phyloP scores from a whole-genome alignment of 2,797 vertebrate species.

The Etheostoma nigrum region DNA sequence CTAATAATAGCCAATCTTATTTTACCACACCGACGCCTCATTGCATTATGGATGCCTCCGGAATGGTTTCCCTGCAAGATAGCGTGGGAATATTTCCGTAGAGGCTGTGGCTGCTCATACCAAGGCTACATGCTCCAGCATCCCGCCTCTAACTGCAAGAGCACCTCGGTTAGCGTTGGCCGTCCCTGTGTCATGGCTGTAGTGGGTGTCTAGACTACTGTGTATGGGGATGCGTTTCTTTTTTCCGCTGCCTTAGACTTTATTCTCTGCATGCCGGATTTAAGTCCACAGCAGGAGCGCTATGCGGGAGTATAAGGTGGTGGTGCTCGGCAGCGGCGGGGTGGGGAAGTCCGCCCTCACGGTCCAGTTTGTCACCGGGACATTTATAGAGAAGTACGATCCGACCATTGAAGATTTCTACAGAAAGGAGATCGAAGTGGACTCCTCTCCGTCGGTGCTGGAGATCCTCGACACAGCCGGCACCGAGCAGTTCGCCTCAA shows the following conservation, averaged over 20 bases:
- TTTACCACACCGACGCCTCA: constrained; percentile 65
- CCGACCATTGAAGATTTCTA: constrained; percentile 94
- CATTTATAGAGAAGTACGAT: constrained; percentile 98
- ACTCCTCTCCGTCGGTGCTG: constrained; percentile 94
- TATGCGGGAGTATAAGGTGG: constrained; percentile 97
- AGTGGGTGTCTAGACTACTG: constrained; percentile 24
- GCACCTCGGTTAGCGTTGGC: constrained; percentile 33
- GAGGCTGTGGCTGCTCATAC: constrained; percentile 48
- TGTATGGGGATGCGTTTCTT: constrained; percentile 44
- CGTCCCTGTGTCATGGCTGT: constrained; percentile 23
- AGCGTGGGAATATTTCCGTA: constrained; percentile 74
- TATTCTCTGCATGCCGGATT: constrained; percentile 62
- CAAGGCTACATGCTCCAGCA: constrained; percentile 61
- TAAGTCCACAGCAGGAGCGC: constrained; percentile 44
- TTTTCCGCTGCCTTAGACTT: constrained; percentile 31
- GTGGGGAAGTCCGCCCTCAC: constrained; percentile 96
- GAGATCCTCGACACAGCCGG: constrained; percentile 97
- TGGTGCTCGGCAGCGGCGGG: constrained; percentile 94
- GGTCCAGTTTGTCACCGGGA: constrained; percentile 96
- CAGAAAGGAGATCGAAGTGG: constrained; percentile 97
- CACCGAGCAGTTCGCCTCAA: constrained; percentile 96
- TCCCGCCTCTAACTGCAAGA: constrained; percentile 37
- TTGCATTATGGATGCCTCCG: constrained; percentile 78
- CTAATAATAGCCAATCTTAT: constrained; percentile 68
- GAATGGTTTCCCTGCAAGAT: constrained; percentile 70